These are phyloP conservation scores for Jaculus jaculus DNA, from an alignment of 2,113 vertebrate genomes.

Conservation along the genomic window DNA sequence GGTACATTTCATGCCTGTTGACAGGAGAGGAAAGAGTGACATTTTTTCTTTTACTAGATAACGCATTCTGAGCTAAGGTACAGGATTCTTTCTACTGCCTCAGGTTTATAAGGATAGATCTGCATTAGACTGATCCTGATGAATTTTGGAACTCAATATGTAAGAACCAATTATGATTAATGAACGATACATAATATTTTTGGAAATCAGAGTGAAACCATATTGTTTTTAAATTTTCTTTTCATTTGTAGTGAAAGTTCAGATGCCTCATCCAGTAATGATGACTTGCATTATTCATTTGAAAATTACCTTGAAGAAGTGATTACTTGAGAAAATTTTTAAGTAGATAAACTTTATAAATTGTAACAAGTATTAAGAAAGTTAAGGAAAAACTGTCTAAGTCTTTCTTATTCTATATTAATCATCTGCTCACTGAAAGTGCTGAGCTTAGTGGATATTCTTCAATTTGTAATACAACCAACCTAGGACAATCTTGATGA, in stretches of 20 bases:
- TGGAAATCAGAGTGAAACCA: neutral
- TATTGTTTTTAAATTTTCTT: neutral
- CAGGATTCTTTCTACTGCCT: neutral
- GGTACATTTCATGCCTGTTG: neutral
- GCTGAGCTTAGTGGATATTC: neutral
- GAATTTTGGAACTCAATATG: neutral
- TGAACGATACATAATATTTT: neutral
- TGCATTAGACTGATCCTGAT: neutral
- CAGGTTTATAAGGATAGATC: neutral
- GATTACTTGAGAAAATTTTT: neutral
- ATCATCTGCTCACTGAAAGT: neutral
- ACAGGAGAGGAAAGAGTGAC: neutral
- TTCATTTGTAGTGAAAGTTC: neutral
- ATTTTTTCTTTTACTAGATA: neutral
- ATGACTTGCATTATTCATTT: neutral
- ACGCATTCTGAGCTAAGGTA: neutral
- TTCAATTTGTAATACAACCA: neutral
- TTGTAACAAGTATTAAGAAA: neutral
- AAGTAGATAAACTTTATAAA: neutral
- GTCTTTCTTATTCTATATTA: neutral
- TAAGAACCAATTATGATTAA: neutral
- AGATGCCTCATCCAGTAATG: neutral
- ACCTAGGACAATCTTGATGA: neutral
- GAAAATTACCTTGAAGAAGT: constrained; percentile 9
- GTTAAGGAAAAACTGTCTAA: neutral